A percentile compares a stretch with the other conserved stretches of the same genome.
These are phyloP conservation scores for Galendromus occidentalis DNA, from an alignment of 1,140 invertebrate genomes.

Conservation along the genomic window DNA sequence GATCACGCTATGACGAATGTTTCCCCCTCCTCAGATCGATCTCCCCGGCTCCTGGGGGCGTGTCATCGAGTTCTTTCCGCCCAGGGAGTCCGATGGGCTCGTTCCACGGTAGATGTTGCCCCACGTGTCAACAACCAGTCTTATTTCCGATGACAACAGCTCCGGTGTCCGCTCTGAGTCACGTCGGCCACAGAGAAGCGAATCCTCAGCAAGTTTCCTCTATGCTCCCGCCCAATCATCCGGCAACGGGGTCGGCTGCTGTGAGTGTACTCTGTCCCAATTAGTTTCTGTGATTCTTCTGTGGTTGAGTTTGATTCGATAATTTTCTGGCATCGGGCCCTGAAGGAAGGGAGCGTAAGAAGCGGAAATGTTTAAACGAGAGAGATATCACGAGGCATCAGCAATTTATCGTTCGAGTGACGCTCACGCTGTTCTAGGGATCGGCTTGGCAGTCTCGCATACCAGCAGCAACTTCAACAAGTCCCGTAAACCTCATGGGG, in stretches of 20 bases:
- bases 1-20: too few relatives aligned
- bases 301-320: too few relatives aligned
- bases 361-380: too few relatives aligned
- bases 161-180: not conserved
- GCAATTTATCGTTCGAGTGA: too few relatives aligned
- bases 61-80: not conserved
- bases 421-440: not conserved
- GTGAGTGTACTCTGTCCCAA: too few relatives aligned
- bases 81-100: not conserved
- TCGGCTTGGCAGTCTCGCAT: not conserved
- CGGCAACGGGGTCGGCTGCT: not conserved
- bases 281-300: too few relatives aligned
- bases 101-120: not conserved
- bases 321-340: too few relatives aligned
- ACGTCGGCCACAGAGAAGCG: too few relatives aligned
- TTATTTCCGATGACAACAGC: not conserved
- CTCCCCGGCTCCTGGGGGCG: not conserved
- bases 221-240: conserved; percentile 6
- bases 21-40: not conserved
- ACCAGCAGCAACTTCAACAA: not conserved
- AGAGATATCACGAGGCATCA: too few relatives aligned
- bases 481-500: conserved; percentile 2
- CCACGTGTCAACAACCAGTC: not conserved
- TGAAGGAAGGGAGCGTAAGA: too few relatives aligned
- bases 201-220: not conserved